These are phyloP conservation scores for Drosophila bifasciata DNA, from an alignment of 1,140 invertebrate genomes.

Conservation along the genomic window DNA sequence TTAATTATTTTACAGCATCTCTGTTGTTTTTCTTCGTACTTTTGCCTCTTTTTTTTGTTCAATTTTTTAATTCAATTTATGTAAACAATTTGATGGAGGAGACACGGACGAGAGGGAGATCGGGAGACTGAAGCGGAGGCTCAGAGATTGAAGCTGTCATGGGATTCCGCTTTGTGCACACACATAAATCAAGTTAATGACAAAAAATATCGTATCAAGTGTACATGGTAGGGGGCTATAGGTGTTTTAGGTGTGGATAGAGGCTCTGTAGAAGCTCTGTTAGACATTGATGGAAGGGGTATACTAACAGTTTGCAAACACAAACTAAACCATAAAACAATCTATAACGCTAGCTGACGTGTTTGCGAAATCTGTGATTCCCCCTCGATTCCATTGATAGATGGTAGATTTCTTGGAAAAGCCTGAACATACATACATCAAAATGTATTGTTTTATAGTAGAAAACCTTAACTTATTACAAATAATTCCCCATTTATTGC, in stretches of 20 bases:
- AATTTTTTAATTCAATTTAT: slow-evolving; percentile 79
- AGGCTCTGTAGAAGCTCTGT: no score
- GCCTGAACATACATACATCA: slow-evolving; percentile 18
- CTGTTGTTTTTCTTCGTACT: slow-evolving; percentile 39
- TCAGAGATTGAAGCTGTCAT: slow-evolving; percentile 41
- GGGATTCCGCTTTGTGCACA: slow-evolving; percentile 56
- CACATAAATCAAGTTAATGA: slow-evolving; percentile 81
- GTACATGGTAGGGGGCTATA: slow-evolving; percentile 1
- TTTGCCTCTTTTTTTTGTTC: slow-evolving; percentile 42
- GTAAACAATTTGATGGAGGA: slow-evolving; percentile 69
- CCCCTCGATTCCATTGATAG: slow-evolving; percentile 10
- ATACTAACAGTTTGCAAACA: slow-evolving; percentile 19
- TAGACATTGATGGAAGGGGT: no score
- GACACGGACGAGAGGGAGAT: not conserved
- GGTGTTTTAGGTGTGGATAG: not conserved
- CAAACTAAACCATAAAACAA: slow-evolving; percentile 26
- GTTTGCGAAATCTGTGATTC: slow-evolving; percentile 24
- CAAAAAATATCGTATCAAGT: slow-evolving; percentile 55
- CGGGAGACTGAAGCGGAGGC: slow-evolving; percentile 46
- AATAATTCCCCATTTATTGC: no score
- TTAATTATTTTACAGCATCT: slow-evolving; percentile 81
- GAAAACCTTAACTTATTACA: not conserved
- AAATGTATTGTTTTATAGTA: slow-evolving; percentile 22
- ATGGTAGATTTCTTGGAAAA: slow-evolving; percentile 26
- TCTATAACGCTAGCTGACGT: slow-evolving; percentile 23